Evolutionary conservation across 2,113 vertebrate species (phyloP).

Genomic region (Lonchura striata): DNA sequence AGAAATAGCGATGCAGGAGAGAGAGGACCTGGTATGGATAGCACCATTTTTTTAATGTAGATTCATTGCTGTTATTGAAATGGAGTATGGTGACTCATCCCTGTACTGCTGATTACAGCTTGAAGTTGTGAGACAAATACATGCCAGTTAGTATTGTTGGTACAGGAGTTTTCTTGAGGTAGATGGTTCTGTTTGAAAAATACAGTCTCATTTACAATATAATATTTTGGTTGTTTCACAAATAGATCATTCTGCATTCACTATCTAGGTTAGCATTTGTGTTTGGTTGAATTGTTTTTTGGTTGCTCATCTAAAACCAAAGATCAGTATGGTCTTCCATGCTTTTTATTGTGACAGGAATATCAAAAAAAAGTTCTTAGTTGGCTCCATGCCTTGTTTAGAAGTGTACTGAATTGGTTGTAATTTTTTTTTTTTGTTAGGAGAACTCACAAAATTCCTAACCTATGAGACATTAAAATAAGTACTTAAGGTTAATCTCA

Average conservation of each 20-base stretch:
- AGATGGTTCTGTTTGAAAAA: not conserved
- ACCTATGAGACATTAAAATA: not conserved
- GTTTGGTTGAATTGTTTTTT: not conserved
- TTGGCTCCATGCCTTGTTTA: not conserved
- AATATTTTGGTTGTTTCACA: conserved; percentile 6
- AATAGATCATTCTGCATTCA: not conserved
- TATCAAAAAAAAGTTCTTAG: not conserved
- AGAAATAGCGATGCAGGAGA: conserved; percentile 89
- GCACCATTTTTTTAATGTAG: not conserved
- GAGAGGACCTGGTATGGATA: conserved; percentile 80
- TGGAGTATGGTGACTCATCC: not conserved
- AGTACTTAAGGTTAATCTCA: not conserved
- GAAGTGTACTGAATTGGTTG: not conserved
- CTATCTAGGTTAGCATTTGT: not conserved
- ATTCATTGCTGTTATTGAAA: not conserved
- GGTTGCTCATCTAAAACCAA: not conserved
- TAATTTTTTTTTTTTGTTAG: not conserved
- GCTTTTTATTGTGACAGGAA: not conserved
- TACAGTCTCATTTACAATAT: not conserved
- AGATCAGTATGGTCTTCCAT: not conserved
- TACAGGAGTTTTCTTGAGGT: not conserved
- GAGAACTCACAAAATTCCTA: not conserved
- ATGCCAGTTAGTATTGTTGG: not conserved
- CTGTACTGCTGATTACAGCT: not conserved
- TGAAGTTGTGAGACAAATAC: not conserved